These are phyloP conservation scores for Myrmecophaga tridactyla DNA, from an alignment of 2,113 vertebrate species.

Conservation along the genomic window DNA sequence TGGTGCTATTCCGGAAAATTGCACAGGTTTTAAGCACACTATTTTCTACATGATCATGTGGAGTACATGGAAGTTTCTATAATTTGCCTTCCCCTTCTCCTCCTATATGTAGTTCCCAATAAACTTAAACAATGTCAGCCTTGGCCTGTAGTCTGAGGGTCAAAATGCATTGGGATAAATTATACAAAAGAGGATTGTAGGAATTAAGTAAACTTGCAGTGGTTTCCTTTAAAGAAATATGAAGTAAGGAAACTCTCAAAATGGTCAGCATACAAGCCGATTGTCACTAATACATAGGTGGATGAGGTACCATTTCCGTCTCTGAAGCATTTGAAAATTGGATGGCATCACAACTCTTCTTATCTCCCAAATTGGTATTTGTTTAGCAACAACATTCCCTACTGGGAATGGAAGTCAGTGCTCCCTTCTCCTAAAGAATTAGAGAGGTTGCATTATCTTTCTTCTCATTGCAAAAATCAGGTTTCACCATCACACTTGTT, in stretches of 20 bases:
- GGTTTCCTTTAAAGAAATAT: background rate
- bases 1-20: constrained; percentile 1
- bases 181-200: background rate
- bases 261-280: background rate
- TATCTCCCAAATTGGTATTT: background rate
- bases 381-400: background rate
- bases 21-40: background rate
- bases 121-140: background rate
- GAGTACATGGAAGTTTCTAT: background rate
- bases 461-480: background rate
- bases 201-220: background rate
- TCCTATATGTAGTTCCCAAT: rapidly evolving
- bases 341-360: background rate
- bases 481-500: background rate
- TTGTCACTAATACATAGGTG: background rate
- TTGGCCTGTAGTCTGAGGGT: background rate
- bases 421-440: background rate
- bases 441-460: background rate
- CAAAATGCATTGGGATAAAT: background rate
- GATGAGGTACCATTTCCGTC: background rate
- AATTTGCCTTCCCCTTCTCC: background rate
- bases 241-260: background rate
- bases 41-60: background rate
- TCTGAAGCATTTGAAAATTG: background rate
- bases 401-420: background rate